Evolutionary conservation across 2,797 vertebrate species (phyloP).

Genomic region (Falco cherrug): DNA sequence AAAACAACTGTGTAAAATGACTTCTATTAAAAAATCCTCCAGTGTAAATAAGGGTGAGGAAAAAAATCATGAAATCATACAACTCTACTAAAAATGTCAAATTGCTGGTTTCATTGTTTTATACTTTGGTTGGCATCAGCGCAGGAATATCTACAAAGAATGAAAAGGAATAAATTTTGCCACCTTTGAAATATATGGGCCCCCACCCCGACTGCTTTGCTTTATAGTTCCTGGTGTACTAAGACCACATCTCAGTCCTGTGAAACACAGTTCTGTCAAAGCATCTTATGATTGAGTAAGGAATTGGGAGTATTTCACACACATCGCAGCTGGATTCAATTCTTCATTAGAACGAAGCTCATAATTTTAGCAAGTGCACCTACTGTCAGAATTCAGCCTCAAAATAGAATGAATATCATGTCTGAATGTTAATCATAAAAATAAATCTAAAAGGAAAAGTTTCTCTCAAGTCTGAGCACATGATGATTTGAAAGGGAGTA

Average conservation of each 20-base stretch:
- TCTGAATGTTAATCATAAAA: background rate
- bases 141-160: background rate
- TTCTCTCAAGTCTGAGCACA: background rate
- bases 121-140: background rate
- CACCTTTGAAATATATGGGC: background rate
- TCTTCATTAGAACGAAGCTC: background rate
- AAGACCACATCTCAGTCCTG: background rate
- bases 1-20: background rate
- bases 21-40: background rate
- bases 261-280: background rate
- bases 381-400: background rate
- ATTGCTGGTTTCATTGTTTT: background rate
- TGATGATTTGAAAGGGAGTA: background rate
- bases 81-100: conserved; percentile 39
- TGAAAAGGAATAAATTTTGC: conserved; percentile 20
- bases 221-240: background rate
- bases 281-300: background rate
- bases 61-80: background rate
- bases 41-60: background rate
- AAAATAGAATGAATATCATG: background rate
- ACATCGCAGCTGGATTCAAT: background rate
- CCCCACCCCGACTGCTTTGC: background rate
- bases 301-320: background rate
- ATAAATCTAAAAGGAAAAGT: background rate
- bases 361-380: background rate